These are phyloP conservation scores for Cataglyphis rosenhaueri DNA, from an alignment of 2,888 invertebrate genomes.

Conservation along the genomic window DNA sequence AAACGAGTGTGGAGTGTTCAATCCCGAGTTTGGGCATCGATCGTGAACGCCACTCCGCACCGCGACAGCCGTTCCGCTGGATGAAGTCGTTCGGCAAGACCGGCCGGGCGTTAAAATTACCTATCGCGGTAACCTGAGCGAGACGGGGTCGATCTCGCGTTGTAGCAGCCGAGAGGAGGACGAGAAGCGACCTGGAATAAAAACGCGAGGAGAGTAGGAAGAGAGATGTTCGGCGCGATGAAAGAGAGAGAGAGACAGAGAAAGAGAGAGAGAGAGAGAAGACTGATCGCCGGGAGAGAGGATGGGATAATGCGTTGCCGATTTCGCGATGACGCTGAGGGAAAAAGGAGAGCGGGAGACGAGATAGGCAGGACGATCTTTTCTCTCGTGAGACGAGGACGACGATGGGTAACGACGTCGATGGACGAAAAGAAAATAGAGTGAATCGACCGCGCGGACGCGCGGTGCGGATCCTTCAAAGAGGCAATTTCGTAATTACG, in stretches of 20 bases:
- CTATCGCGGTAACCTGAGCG: conserved; percentile 68
- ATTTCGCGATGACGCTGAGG: conserved; percentile 75
- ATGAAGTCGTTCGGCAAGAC: conserved; percentile 74
- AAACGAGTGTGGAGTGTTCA: conserved; percentile 42
- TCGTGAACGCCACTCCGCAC: conserved; percentile 51
- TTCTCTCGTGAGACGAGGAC: conserved; percentile 46
- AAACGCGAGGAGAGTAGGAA: conserved; percentile 53
- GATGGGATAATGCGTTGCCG: conserved; percentile 75
- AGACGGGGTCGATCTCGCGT: conserved; percentile 57
- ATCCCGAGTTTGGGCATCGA: conserved; percentile 55
- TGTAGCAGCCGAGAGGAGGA: conserved; percentile 35
- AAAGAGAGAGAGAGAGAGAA: not conserved
- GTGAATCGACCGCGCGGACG: conserved; percentile 78
- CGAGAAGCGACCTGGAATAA: conserved; percentile 53
- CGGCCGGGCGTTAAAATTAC: conserved; percentile 75
- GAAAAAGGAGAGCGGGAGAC: conserved; percentile 66
- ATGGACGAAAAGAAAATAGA: conserved; percentile 71
- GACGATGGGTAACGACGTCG: conserved; percentile 68
- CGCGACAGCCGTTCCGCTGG: conserved; percentile 71
- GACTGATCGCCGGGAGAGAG: conserved; percentile 49
- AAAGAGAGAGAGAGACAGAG: not conserved
- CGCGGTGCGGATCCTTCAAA: conserved; percentile 82
- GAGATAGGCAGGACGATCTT: conserved; percentile 44
- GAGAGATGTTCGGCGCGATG: conserved; percentile 19
- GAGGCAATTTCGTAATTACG: conserved; percentile 85